Evolutionary conservation across 2,797 vertebrate genomes (phyloP), one percentile per base, ranked within the genome.

Genomic region (Champsocephalus esox): DNA sequence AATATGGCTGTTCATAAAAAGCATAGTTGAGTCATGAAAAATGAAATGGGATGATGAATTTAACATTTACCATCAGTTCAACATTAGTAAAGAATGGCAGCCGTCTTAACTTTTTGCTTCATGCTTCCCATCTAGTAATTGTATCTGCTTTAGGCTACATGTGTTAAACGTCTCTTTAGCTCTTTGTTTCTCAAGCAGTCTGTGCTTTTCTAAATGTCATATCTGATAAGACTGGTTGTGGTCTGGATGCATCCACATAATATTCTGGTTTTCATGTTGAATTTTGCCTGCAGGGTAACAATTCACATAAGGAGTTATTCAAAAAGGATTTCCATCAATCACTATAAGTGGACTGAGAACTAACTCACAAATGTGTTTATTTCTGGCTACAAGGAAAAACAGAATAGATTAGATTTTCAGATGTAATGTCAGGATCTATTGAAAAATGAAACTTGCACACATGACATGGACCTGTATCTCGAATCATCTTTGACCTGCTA

Each of bases 191-290:
- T 73, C 9, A 4, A 67, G 54, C 55, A 49, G 72, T 38, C 32
- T 67, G 52, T 81, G 65, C 38, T 67, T 83, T 78, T 81, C 57
- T 59, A 91, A 91, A 92, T 91, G 88, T 89, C 92, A 87, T 57
- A 81, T 87, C 78, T 84, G 82, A 92, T 91, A 19, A 79, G 66
- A 79, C 52, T 87, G 71, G 70, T 76, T 74, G 66, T 57, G 58
- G 75, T 87, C 81, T 56, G 52, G 80, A 88, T 81, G 63, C 66
- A 78, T 66, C 66, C 59, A 73, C 51, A 87, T 77, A 28, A 28
- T 28, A 57, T 70, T 73, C 38, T 55, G 28, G 77, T 70, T 75
- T 63, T 82, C 52, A 60, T 66, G 56, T 85, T n/a, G 12, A 24
- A 87, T 80, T 63, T 85, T 45, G 75, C 49, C 81, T 83, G 83